Base-by-base conservation (phyloP, 2,797 vertebrate species). In the Gorsachius magnificus region DNA sequence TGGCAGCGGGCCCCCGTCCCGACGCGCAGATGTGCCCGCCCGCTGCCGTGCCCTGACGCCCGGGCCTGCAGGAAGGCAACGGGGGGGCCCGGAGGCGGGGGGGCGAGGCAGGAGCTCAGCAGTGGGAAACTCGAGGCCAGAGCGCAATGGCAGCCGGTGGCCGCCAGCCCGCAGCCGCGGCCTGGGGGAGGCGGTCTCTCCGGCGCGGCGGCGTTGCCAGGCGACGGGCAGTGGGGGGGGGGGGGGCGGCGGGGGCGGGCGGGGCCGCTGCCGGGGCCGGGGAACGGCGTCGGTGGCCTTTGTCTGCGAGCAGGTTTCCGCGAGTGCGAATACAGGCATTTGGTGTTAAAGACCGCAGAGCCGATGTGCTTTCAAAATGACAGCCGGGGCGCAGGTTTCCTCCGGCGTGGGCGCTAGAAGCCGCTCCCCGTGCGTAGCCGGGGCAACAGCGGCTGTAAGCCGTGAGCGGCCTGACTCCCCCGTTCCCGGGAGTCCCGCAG, bases 91-190 rank as follows among this genome's bases (percentile, higher is more conserved):
- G 5, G 19, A 1, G 28, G 3, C 15, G 1, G 28, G 24, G 10
- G 9, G 0, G 36, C 4, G 9, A 26, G 10, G 29, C 14, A 5
- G 35, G 8, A 7, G 12, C 48, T 5, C 48, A 1, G n/a, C n/a
- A 11, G 2, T 4, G 26, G 1, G 0, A 5, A 6, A 13, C 26
- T 5, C 12, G 1, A 5, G 16, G 16, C 1, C 24, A 0, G 9
- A 5, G 26, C 1, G 28, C 48, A 11, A 17, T 1, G 5, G 9
- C 19, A 3, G 15, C 65, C 3, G 10, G 2, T 1, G 16, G 20
- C 18, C 19, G 1, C 10, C 29, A 5, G 13, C 31, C 48, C 2
- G 15, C 51, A 3, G 38, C 33, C 48, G 15, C 51, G 3, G 38
- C 33, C 48, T 3, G 22, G 7, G 16, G 35, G 17, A 11, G 8